Conservation (phyloP, 2,888 invertebrate genomes). For the Amiota communis region DNA sequence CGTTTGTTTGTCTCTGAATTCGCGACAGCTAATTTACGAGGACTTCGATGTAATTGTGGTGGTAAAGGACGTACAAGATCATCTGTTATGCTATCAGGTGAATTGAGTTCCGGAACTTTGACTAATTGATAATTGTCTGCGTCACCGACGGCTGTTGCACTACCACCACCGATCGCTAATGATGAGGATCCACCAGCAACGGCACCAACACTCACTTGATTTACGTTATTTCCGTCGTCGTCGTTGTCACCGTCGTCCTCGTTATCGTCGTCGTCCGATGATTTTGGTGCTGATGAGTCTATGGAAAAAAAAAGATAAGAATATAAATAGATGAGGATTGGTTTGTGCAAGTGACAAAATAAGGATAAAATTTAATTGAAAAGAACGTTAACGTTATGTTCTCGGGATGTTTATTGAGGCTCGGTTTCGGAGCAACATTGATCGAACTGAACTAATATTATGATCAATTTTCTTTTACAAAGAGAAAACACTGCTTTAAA, state of each 20-base stretch:
- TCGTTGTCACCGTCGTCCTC: conserved; percentile 44
- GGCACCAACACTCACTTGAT: not conserved
- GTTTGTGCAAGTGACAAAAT: too few species aligned
- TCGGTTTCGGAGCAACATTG: too few species aligned
- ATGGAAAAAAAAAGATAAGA: conserved; percentile 22
- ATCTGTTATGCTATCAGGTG: conserved; percentile 80
- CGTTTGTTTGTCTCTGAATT: conserved; percentile 74
- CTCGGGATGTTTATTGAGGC: too few species aligned
- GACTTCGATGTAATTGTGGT: conserved; percentile 69
- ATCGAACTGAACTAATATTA: too few species aligned
- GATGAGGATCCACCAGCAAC: not conserved
- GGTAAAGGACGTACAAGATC: conserved; percentile 74
- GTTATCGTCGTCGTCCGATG: conserved; percentile 76
- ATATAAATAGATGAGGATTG: too few species aligned
- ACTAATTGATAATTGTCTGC: conserved; percentile 45
- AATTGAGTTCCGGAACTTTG: conserved; percentile 78
- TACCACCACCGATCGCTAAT: too few species aligned
- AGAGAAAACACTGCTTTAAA: too few species aligned
- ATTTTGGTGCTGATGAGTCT: conserved; percentile 76
- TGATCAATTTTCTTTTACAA: too few species aligned
- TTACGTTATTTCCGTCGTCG: not conserved
- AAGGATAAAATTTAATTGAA: too few species aligned
- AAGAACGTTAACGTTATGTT: too few species aligned
- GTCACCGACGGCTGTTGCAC: not conserved
- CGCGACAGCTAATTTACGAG: conserved; percentile 68